These are phyloP conservation scores for Channallabes apus DNA, from an alignment of 2,797 vertebrate genomes.

Conservation along the genomic window DNA sequence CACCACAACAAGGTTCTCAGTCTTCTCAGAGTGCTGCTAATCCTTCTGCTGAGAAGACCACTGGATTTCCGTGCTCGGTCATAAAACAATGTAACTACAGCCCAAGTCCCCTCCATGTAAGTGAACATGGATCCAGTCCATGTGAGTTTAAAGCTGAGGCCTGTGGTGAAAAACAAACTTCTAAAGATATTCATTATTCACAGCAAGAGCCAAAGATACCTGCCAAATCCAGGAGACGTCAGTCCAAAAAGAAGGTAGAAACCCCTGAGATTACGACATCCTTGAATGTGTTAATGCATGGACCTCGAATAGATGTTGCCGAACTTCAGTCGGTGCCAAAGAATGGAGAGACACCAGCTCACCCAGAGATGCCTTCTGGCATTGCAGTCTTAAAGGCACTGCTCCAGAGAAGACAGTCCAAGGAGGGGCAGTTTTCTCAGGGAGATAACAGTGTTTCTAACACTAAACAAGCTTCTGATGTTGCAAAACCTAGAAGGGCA, in stretches of 20 bases:
- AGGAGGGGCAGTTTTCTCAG: constrained; percentile 67
- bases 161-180: constrained; percentile 71
- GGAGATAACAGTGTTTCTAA: constrained; percentile 60
- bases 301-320: constrained; percentile 24
- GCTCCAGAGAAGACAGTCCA: constrained; percentile 88
- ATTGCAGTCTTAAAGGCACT: constrained; percentile 91
- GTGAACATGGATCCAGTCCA: constrained; percentile 54
- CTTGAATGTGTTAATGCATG: constrained; percentile 38
- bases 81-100: constrained; percentile 64
- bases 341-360: constrained; percentile 69
- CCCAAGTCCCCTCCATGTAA: constrained; percentile 25
- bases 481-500: constrained; percentile 72
- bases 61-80: constrained; percentile 65
- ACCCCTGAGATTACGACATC: constrained; percentile 26
- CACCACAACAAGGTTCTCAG: constrained; percentile 61
- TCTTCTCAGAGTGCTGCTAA: constrained; percentile 64
- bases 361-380: constrained; percentile 82
- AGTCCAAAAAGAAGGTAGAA: constrained; percentile 77
- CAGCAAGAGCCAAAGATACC: constrained; percentile 66
- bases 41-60: constrained; percentile 67
- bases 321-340: constrained; percentile 58
- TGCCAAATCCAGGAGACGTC: constrained; percentile 72
- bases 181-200: constrained; percentile 66
- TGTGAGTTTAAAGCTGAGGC: constrained; percentile 69
- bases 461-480: constrained; percentile 69